phyloP scores from a whole-genome alignment of 1,140 invertebrate species.

The Thalassaphorura encarpata region DNA sequence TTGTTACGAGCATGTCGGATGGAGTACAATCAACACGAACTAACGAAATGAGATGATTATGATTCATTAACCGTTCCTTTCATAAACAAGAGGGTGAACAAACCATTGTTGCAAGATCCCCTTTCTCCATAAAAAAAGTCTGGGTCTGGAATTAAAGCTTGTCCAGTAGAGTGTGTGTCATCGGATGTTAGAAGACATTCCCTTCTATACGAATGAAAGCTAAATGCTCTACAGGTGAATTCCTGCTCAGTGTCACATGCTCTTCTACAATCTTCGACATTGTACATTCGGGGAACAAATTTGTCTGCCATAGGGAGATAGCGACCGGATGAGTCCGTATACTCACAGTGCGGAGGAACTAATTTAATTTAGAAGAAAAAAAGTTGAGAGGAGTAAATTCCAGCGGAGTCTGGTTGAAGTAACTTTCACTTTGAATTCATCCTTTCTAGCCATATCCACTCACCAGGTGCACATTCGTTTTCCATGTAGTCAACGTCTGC shows the following conservation, averaged over 20 bases:
- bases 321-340: slow-evolving; percentile 39
- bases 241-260: slow-evolving; percentile 42
- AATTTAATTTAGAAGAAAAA: slow-evolving; percentile 12
- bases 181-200: slow-evolving; percentile 44
- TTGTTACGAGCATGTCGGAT: slow-evolving; percentile 44
- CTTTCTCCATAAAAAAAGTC: slow-evolving; percentile 44
- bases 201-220: slow-evolving; percentile 35
- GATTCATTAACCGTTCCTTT: background rate
- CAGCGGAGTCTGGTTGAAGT: background rate
- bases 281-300: slow-evolving; percentile 35
- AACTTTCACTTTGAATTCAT: background rate
- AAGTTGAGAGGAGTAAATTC: no score
- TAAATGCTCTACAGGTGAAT: slow-evolving; percentile 41
- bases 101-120: slow-evolving; percentile 43
- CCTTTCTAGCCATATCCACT: slow-evolving; percentile 1
- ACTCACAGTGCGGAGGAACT: slow-evolving; percentile 45
- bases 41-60: slow-evolving; percentile 29
- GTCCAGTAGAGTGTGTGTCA: slow-evolving; percentile 38
- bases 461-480: slow-evolving; percentile 44
- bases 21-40: slow-evolving; percentile 46
- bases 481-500: slow-evolving; percentile 45
- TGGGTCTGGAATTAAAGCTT: slow-evolving; percentile 36
- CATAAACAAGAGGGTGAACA: no score
- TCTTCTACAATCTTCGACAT: slow-evolving; percentile 39
- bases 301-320: slow-evolving; percentile 42